Percentiles rank a stretch among this genome's conserved stretches.
phyloP scores from a whole-genome alignment of 1,140 invertebrate genomes.

The Argopecten irradians region DNA sequence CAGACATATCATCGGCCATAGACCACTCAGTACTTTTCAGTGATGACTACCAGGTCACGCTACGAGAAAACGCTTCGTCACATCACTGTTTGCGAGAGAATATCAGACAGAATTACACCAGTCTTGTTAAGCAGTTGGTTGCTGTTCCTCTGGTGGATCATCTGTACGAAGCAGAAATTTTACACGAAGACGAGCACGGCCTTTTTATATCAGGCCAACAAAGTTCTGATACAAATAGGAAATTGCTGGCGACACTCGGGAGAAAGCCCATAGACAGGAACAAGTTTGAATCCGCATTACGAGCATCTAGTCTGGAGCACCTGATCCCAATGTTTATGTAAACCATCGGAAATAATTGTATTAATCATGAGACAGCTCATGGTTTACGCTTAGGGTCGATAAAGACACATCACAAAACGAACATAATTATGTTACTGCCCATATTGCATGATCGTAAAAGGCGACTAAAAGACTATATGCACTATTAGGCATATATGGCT shows the following conservation, averaged over 20 bases:
- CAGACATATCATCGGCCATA: not conserved
- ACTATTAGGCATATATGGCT: no score
- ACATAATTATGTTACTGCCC: no score
- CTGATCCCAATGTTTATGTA: not conserved
- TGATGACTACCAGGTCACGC: not conserved
- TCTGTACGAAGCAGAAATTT: not conserved
- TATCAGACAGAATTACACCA: not conserved
- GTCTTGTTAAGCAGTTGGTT: not conserved
- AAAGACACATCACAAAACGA: no score
- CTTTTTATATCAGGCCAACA: not conserved
- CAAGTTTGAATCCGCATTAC: not conserved
- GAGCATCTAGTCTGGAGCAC: not conserved
- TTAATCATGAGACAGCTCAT: no score
- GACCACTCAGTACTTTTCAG: not conserved
- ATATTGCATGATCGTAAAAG: no score
- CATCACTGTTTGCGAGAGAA: not conserved
- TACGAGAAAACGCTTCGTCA: not conserved
- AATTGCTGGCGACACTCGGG: not conserved
- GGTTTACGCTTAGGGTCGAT: no score
- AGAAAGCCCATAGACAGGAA: not conserved
- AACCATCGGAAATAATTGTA: no score
- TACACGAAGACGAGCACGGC: not conserved
- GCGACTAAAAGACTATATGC: no score
- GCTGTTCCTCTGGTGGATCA: not conserved
- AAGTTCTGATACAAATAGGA: not conserved